Evolutionary conservation across 2,888 invertebrate genomes (phyloP), one percentile per base, ranked within the genome.

Genomic region (Mechanitis mazaeus): DNA sequence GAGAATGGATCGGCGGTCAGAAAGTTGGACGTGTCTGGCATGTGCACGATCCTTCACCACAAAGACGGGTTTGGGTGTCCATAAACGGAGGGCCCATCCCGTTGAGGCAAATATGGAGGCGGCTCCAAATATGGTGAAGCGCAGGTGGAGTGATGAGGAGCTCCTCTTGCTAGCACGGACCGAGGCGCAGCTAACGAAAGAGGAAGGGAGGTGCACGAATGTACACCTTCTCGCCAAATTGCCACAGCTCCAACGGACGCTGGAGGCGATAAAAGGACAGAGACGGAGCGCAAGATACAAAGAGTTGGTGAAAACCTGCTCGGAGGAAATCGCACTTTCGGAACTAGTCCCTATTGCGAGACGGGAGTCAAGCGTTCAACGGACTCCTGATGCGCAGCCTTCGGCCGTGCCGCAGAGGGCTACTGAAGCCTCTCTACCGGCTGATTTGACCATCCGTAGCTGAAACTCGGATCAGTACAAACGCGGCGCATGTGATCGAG

Each of bases 101-200:
- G 62, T 64, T 3, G 63, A 63, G 45, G 64, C 66, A 3, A 67
- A 71, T 55, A 57, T 56, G 46, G 65, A 61, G 46, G 64, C 67
- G 9, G 66, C 66, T 50, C 66, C 67, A 5, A 57, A 47, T 11
- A 35, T 42, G 64, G 67, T 65, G 61, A 67, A 69, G 64, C 66
- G 66, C 20, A 63, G 66, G 60, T 68, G 68, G 71, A 31, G 58
- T 12, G 68, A 65, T 0, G 67, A 68, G 59, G 65, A 70, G 59
- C 38, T 69, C 3, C 60, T 56, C 7, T 58, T 67, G 28, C 31
- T 68, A 42, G 68, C 69, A 45, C n/a, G 61, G 0, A 59, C 68
- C 11, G 69, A 70, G 59, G 69, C 68, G 45, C 66, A 61, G 53
- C 54, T 69, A 3, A 54, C 53, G 3, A n/a, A 3, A 9, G 64